These are phyloP conservation scores for Triops longicaudatus DNA, from an alignment of 1,140 invertebrate species.

Conservation along the genomic window DNA sequence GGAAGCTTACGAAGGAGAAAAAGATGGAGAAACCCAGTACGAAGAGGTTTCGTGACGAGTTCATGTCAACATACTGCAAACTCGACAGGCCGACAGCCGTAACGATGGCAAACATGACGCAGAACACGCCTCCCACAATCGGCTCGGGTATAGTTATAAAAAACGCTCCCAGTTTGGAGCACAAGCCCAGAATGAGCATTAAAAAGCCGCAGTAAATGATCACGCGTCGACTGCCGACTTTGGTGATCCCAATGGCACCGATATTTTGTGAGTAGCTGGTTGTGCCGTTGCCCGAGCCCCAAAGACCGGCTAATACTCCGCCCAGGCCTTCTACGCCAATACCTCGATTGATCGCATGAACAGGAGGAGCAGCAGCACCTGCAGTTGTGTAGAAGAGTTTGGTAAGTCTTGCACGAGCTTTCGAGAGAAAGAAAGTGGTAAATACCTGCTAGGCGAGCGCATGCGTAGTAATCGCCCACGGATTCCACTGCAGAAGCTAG, in stretches of 20 bases:
- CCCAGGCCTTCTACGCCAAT: slow-evolving; percentile 76
- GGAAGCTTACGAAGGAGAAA: slow-evolving; percentile 56
- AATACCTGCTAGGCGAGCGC: slow-evolving; percentile 58
- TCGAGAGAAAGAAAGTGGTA: background rate
- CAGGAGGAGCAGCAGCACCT: slow-evolving; percentile 68
- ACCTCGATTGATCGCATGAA: slow-evolving; percentile 77
- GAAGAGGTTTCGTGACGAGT: slow-evolving; percentile 73
- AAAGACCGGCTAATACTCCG: slow-evolving; percentile 67
- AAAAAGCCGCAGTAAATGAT: slow-evolving; percentile 68
- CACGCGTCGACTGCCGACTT: slow-evolving; percentile 70
- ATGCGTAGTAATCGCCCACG: slow-evolving; percentile 80
- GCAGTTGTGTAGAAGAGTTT: slow-evolving; percentile 22
- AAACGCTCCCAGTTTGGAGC: slow-evolving; percentile 73
- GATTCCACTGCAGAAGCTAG: slow-evolving; percentile 77
- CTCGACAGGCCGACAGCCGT: slow-evolving; percentile 70
- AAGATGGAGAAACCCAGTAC: slow-evolving; percentile 82
- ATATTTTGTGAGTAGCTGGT: slow-evolving; percentile 85
- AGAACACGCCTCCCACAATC: slow-evolving; percentile 78
- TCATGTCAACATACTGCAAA: slow-evolving; percentile 70
- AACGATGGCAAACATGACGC: slow-evolving; percentile 81
- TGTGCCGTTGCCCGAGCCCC: slow-evolving; percentile 73
- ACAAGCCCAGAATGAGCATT: slow-evolving; percentile 68
- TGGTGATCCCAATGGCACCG: slow-evolving; percentile 67
- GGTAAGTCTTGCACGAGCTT: background rate
- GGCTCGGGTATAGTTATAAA: slow-evolving; percentile 84